Conservation (phyloP, 2,888 invertebrate genomes). For the Caenorhabditis sp. region DNA sequence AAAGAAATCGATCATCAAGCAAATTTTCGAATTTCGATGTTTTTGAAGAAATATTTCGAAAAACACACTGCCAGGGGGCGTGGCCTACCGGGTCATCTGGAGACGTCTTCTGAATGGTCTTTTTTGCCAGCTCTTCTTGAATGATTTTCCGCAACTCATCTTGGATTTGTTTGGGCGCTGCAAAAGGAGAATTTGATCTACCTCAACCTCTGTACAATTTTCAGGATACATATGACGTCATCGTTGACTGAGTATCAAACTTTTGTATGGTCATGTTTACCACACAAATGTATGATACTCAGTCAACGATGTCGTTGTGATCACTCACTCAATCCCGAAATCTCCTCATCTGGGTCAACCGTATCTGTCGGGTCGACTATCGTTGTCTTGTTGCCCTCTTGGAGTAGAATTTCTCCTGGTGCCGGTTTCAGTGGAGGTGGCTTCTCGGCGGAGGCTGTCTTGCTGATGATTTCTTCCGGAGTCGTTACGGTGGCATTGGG, state of each 20-base stretch:
- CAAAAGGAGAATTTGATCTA: slow-evolving; percentile 3
- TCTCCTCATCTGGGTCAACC: slow-evolving; percentile 27
- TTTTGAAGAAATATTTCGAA: too few species aligned
- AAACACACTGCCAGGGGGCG: too few species aligned
- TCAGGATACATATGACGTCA: too few species aligned
- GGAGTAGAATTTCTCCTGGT: slow-evolving; percentile 47
- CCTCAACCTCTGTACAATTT: too few species aligned
- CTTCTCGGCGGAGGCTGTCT: slow-evolving; percentile 23
- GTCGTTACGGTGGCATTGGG: slow-evolving; percentile 47
- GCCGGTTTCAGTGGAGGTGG: background rate
- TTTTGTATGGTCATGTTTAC: too few species aligned
- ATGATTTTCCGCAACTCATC: slow-evolving; percentile 60
- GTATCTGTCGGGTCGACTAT: slow-evolving; percentile 23
- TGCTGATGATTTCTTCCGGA: slow-evolving; percentile 25
- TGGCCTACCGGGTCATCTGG: slow-evolving; percentile 64
- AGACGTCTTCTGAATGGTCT: slow-evolving; percentile 30
- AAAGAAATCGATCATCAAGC: too few species aligned
- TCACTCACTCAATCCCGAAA: slow-evolving; percentile 25
- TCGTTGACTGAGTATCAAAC: too few species aligned
- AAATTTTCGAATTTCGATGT: too few species aligned
- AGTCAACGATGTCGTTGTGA: too few species aligned
- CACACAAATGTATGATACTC: too few species aligned
- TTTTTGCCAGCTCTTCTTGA: slow-evolving; percentile 50
- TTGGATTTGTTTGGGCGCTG: slow-evolving; percentile 50
- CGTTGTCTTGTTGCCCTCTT: slow-evolving; percentile 47